Percentiles rank a stretch among this genome's conserved stretches.
These are phyloP conservation scores for Phaethornis superciliosus DNA, from an alignment of 2,113 vertebrate genomes.

Conservation along the genomic window DNA sequence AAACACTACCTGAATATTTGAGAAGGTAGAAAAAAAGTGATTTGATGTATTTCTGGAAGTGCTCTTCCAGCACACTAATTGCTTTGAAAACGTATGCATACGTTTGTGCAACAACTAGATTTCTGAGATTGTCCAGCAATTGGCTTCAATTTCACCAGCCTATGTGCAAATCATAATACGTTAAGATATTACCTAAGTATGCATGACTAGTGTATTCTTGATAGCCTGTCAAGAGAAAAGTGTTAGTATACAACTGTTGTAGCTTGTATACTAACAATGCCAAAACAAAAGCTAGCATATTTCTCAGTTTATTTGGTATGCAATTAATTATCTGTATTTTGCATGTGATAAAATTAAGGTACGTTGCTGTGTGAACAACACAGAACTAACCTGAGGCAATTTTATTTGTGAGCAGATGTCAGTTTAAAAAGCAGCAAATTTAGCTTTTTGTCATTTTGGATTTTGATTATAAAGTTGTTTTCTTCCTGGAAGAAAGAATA, in stretches of 20 bases:
- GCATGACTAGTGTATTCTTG: background rate
- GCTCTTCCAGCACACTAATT: background rate
- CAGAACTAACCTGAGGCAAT: background rate
- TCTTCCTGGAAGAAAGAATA: background rate
- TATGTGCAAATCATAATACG: background rate
- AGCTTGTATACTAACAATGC: background rate
- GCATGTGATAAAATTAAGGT: background rate
- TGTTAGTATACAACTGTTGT: background rate
- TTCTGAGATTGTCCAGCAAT: background rate
- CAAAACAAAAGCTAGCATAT: background rate
- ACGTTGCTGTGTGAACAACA: background rate
- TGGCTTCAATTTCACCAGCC: background rate
- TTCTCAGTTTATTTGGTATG: background rate
- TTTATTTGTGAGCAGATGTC: background rate
- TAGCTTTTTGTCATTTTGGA: constrained; percentile 12
- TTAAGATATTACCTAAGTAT: constrained; percentile 22
- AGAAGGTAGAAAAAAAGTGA: background rate
- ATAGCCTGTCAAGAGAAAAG: constrained; percentile 17
- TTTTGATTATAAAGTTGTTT: constrained; percentile 12
- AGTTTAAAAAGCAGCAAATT: constrained; percentile 21
- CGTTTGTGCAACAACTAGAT: background rate
- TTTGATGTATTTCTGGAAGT: background rate
- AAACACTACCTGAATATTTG: background rate
- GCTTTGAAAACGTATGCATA: background rate
- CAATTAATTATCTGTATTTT: background rate